phyloP scores from a whole-genome alignment of 2,888 invertebrate genomes.

The Cynaeus angustus region DNA sequence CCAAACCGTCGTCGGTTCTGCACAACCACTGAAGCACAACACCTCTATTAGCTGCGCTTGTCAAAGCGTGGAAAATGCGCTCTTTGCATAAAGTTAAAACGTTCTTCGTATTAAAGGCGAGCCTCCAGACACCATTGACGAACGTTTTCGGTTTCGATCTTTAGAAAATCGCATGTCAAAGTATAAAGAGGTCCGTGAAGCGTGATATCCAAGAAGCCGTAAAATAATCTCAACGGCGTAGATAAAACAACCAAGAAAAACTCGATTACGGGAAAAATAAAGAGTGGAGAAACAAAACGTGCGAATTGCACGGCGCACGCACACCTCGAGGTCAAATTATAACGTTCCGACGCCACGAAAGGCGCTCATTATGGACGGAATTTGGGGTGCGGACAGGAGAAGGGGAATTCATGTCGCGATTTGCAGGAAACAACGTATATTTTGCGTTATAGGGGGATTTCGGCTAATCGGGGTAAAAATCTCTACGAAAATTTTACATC shows the following conservation, averaged over 20 bases:
- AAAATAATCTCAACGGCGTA: conserved; percentile 50
- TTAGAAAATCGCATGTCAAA: conserved; percentile 49
- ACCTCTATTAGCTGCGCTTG: conserved; percentile 46
- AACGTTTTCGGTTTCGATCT: conserved; percentile 43
- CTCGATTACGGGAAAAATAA: conserved; percentile 45
- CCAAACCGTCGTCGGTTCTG: background rate
- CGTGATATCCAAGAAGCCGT: conserved; percentile 53
- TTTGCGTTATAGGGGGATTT: too few species aligned
- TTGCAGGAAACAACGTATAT: too few species aligned
- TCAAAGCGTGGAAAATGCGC: conserved; percentile 43
- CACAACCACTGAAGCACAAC: conserved; percentile 43
- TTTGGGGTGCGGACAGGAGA: conserved; percentile 1
- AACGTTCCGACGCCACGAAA: conserved; percentile 49
- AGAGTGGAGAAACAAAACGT: conserved; percentile 39
- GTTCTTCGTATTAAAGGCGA: conserved; percentile 8
- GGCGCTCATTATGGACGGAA: conserved; percentile 46
- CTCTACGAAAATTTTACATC: too few species aligned
- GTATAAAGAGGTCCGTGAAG: conserved; percentile 46
- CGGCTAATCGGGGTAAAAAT: too few species aligned
- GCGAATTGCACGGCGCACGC: conserved; percentile 44
- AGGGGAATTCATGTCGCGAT: too few species aligned
- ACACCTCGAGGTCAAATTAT: conserved; percentile 42
- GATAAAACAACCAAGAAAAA: conserved; percentile 49
- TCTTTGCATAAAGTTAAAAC: conserved; percentile 45
- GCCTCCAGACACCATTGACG: conserved; percentile 4